These are phyloP conservation scores for Adelges cooleyi DNA, from an alignment of 1,140 invertebrate genomes.

Conservation along the genomic window DNA sequence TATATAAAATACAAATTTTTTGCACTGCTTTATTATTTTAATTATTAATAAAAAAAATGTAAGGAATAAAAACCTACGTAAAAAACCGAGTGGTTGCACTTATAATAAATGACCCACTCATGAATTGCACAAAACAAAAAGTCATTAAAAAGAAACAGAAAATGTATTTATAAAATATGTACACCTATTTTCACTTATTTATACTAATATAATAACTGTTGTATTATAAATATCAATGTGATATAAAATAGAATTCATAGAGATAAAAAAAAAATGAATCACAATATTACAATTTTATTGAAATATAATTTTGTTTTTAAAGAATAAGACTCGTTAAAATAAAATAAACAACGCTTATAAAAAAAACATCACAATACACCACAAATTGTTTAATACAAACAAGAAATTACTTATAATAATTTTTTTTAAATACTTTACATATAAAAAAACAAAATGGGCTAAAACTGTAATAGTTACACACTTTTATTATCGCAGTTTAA, in stretches of 20 bases:
- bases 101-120: no score
- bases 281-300: neutral
- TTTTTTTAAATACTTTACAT: neutral
- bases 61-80: no score
- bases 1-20: no score
- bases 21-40: no score
- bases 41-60: no score
- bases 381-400: neutral
- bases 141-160: conserved; percentile 21
- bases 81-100: no score
- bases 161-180: conserved; percentile 19
- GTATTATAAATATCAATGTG: neutral
- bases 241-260: neutral
- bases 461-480: neutral
- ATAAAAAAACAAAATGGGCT: conserved; percentile 8
- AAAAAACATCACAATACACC: conserved; percentile 21
- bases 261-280: conserved; percentile 6
- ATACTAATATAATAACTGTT: neutral
- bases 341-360: conserved; percentile 1
- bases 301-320: neutral
- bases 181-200: neutral
- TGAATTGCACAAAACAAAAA: no score
- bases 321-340: conserved; percentile 3
- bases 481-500: conserved; percentile 1
- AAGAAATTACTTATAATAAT: neutral